Evolutionary conservation across 2,797 vertebrate species (phyloP).

Genomic region (Sebastes paucispinis): DNA sequence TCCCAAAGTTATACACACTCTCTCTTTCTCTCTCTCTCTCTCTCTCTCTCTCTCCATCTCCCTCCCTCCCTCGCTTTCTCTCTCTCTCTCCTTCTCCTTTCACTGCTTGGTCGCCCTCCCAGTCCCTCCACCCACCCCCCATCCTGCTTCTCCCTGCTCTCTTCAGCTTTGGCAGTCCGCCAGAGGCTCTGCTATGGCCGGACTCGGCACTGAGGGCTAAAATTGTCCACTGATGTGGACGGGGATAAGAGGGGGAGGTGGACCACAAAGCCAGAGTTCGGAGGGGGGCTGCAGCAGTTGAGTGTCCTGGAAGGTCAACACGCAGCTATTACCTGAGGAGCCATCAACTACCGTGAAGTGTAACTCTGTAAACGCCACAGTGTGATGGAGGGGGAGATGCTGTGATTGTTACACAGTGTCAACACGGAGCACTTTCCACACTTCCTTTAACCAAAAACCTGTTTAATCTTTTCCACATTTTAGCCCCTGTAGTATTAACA

Average conservation of each 20-base stretch:
- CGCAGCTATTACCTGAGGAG: conserved; percentile 31
- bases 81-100: conserved; percentile 30
- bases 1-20: conserved; percentile 65
- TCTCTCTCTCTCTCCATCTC: conserved; percentile 6
- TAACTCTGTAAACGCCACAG: conserved; percentile 7
- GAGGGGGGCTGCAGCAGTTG: conserved; percentile 10
- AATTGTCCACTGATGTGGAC: conserved; percentile 77
- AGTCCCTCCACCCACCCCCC: conserved; percentile 28
- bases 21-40: conserved; percentile 8
- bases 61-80: conserved; percentile 26
- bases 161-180: conserved; percentile 68
- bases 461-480: not conserved
- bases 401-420: conserved; percentile 29
- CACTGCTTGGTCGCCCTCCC: conserved; percentile 26
- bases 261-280: conserved; percentile 47
- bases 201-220: conserved; percentile 66
- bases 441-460: conserved; percentile 14
- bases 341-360: conserved; percentile 38
- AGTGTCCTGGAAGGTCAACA: conserved; percentile 55
- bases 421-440: not conserved
- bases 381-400: conserved; percentile 25
- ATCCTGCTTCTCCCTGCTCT: conserved; percentile 53
- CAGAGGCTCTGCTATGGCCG: conserved; percentile 70
- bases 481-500: not conserved
- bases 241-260: conserved; percentile 58